Conservation (phyloP, 2,797 vertebrate species). For the Phataginus tricuspis region DNA sequence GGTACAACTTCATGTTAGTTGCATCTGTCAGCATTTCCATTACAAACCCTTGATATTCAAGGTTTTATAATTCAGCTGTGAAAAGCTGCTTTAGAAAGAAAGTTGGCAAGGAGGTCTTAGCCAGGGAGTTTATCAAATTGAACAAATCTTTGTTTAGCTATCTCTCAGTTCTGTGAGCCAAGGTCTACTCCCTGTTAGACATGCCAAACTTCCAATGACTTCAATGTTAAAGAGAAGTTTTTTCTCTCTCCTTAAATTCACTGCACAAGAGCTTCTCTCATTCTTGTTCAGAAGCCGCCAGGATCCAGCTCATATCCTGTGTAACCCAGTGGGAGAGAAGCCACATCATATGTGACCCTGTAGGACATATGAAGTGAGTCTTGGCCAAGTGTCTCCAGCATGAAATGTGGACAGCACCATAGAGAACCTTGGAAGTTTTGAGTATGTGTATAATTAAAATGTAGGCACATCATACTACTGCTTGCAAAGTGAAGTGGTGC, state of each 20-base stretch:
- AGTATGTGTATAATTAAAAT: conserved; percentile 55
- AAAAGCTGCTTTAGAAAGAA: conserved; percentile 80
- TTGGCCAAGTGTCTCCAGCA: conserved; percentile 60
- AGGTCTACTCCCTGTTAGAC: conserved; percentile 69
- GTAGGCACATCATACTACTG: background rate
- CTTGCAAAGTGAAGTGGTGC: conserved; percentile 4
- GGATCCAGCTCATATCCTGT: conserved; percentile 78
- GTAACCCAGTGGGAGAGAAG: conserved; percentile 75
- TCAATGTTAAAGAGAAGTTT: conserved; percentile 61
- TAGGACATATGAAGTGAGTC: conserved; percentile 57
- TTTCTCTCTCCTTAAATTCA: conserved; percentile 64
- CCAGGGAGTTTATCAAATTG: conserved; percentile 79
- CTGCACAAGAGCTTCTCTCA: conserved; percentile 74
- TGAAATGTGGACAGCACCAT: conserved; percentile 57
- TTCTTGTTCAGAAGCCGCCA: conserved; percentile 75
- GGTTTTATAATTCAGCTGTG: conserved; percentile 81
- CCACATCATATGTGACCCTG: conserved; percentile 75
- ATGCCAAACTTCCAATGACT: conserved; percentile 72
- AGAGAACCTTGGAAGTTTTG: conserved; percentile 37
- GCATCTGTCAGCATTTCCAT: conserved; percentile 84
- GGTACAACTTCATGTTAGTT: conserved; percentile 61
- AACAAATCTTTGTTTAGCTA: conserved; percentile 81
- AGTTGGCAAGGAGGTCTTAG: conserved; percentile 72
- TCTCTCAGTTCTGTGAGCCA: conserved; percentile 72
- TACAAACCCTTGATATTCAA: conserved; percentile 78